Conservation (phyloP, 2,888 invertebrate species). For the Piscicola geometra region DNA sequence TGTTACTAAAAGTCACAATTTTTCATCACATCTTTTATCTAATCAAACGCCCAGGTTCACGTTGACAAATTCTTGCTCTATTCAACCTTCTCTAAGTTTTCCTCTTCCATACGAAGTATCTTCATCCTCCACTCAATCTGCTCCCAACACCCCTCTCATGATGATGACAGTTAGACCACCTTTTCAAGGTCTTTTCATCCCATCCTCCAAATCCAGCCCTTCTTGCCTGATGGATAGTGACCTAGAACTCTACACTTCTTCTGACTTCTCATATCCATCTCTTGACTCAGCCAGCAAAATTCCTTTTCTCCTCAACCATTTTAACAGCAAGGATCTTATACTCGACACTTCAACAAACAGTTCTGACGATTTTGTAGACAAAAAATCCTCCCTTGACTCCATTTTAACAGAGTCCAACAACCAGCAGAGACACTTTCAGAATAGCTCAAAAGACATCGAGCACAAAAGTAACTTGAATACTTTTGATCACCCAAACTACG, state of each 20-base stretch:
- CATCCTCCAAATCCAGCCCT: not conserved
- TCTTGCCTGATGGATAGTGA: constrained; percentile 7
- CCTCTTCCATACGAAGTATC: not conserved
- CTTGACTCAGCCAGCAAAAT: not conserved
- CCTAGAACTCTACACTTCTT: no score
- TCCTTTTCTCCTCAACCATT: constrained; percentile 3
- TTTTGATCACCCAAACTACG: not conserved
- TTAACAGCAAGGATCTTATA: not conserved
- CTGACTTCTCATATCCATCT: not conserved
- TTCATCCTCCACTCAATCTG: constrained; percentile 22
- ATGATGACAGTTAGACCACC: not conserved
- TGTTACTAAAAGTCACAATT: not conserved
- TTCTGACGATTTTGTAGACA: not conserved
- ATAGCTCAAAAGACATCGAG: not conserved
- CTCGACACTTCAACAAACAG: no score
- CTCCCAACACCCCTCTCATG: constrained; percentile 26
- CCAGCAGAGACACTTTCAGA: not conserved
- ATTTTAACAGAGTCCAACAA: not conserved
- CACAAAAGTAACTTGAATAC: not conserved
- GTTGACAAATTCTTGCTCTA: not conserved
- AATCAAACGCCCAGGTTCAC: not conserved
- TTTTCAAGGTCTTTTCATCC: not conserved
- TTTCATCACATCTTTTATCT: not conserved
- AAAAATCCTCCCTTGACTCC: not conserved
- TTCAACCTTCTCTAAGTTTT: not conserved